A percentile compares a stretch with the other conserved stretches of the same genome.
These are phyloP conservation scores for Dendrolimus houi DNA, from an alignment of 2,888 invertebrate species.

Conservation along the genomic window DNA sequence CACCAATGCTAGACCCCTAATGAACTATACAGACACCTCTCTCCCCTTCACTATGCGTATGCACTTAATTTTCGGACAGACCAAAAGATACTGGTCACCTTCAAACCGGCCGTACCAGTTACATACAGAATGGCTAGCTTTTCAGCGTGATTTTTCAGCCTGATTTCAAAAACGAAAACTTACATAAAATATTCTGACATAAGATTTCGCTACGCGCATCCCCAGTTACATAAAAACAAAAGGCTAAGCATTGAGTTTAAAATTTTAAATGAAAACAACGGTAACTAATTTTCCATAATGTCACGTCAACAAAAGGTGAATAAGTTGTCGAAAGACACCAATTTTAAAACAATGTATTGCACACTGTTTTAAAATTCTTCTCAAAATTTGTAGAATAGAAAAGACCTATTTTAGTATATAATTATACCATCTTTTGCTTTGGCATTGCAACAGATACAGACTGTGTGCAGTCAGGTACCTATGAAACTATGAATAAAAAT, in stretches of 20 bases:
- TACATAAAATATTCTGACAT: slow-evolving; percentile 24
- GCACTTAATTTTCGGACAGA: slow-evolving; percentile 18
- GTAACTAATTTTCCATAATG: slow-evolving; percentile 1
- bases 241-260: slow-evolving; percentile 13
- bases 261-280: slow-evolving; percentile 3
- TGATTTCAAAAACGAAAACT: slow-evolving; percentile 34
- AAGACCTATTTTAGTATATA: not conserved
- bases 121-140: slow-evolving; percentile 26
- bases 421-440: not conserved
- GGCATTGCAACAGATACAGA: not conserved
- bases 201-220: slow-evolving; percentile 17
- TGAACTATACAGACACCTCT: slow-evolving; percentile 17
- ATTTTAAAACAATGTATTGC: too few relatives aligned
- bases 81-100: slow-evolving; percentile 24
- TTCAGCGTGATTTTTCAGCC: slow-evolving; percentile 38
- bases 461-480: too few relatives aligned
- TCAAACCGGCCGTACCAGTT: slow-evolving; percentile 21
- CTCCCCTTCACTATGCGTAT: slow-evolving; percentile 11
- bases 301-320: not conserved
- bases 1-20: slow-evolving; percentile 29
- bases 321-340: not conserved
- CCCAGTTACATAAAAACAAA: slow-evolving; percentile 24
- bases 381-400: not conserved
- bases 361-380: not conserved
- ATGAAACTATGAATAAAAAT: too few relatives aligned